Evolutionary conservation across 2,797 vertebrate genomes (phyloP).

Genomic region (Gallinago nigripennis): DNA sequence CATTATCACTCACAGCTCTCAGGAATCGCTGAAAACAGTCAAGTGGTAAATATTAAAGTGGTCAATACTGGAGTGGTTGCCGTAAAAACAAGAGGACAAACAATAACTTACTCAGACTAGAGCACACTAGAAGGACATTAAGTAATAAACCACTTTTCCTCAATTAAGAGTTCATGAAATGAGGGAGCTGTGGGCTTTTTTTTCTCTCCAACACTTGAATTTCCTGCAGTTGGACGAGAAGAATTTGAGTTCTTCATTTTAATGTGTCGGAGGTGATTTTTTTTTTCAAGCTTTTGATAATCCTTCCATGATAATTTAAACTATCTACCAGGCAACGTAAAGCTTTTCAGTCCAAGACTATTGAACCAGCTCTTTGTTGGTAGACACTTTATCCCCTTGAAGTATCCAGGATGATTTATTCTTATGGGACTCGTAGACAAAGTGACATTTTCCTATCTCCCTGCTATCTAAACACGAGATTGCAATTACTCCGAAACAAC

Average conservation of each 20-base stretch:
- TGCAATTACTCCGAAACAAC: background rate
- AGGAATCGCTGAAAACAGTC: background rate
- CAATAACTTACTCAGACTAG: background rate
- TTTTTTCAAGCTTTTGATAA: background rate
- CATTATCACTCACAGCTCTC: background rate
- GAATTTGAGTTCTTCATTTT: background rate
- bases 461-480: background rate
- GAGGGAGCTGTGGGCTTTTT: background rate
- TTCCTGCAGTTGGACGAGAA: background rate
- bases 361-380: background rate
- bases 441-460: constrained; percentile 4
- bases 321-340: background rate
- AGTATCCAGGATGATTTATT: constrained; percentile 15
- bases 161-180: background rate
- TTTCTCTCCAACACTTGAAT: background rate
- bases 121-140: background rate
- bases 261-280: background rate
- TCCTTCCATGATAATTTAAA: background rate
- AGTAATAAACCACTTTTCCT: background rate
- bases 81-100: constrained; percentile 6
- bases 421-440: background rate
- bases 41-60: background rate
- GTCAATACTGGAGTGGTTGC: background rate
- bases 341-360: background rate
- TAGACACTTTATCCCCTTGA: background rate